Base-by-base conservation (phyloP, 2,113 vertebrate genomes). In the Eublepharis macularius region DNA sequence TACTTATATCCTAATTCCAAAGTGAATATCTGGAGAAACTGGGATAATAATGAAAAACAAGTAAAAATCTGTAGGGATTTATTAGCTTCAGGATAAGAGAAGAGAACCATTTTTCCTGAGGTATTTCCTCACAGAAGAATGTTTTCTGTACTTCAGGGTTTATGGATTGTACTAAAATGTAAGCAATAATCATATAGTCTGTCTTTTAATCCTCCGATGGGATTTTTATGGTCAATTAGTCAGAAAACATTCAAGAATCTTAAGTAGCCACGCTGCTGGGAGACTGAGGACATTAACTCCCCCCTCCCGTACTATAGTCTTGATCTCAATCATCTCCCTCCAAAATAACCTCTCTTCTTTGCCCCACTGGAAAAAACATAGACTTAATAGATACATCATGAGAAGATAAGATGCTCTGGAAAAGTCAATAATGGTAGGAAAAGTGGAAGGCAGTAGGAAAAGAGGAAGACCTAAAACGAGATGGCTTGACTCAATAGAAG, bases 1-100 rank as follows among this genome's bases (percentile, higher is more conserved):
- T 7, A 11, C 24, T 83, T 81, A 63, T 65, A 2, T 47, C 74
- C 74, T 76, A 74, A 87, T 90, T 66, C 6, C 57, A 86, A 85
- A 76, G 13, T 68, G 68, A 36, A 39, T 85, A n/a, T 29, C 63
- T 63, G n/a, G 29, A 47, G 34, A 21, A 39, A 9, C 21, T 63
- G 70, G 29, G 69, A 77, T 77, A 29, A 1, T 24, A 68, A 57
- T 1, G 0, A 1, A 12, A 63, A 0, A 13, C 0, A 0, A 2
- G 1, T 0, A 1, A 32, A 76, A 51, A 0, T 72, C n/a, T 14
- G 41, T 41, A 0, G 60, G 1, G 49, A 6, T 87, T 0, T 0
- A 69, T 76, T 81, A 34, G 26, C 7, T 68, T 73, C 65, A 60
- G 4, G 81, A 51, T 63, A 1, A 8, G 83, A 76, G 49, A 24